phyloP scores from a whole-genome alignment of 2,113 vertebrate genomes.

The Callocephalon fimbriatum region DNA sequence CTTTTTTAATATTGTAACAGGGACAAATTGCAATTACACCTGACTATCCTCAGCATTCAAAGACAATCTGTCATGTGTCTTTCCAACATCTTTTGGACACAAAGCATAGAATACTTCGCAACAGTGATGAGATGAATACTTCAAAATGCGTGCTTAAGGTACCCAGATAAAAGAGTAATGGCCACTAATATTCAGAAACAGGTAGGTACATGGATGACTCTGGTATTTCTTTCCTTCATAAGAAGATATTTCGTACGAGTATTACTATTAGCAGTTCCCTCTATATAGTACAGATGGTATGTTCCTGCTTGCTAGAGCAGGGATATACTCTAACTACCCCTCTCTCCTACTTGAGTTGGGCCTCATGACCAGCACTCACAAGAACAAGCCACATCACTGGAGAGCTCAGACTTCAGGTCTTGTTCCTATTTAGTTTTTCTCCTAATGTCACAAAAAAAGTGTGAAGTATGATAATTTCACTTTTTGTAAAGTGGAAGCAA shows the following conservation, averaged over 20 bases:
- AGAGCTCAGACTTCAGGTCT: neutral
- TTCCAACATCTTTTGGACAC: neutral
- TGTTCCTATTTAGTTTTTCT: neutral
- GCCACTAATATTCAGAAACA: neutral
- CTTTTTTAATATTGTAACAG: neutral
- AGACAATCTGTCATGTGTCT: neutral
- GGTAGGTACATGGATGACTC: neutral
- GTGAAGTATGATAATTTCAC: neutral
- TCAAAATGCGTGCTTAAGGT: neutral
- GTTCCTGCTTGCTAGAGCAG: neutral
- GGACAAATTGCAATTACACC: neutral
- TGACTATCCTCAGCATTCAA: neutral
- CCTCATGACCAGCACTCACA: neutral
- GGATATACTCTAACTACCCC: neutral
- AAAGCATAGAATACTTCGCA: neutral
- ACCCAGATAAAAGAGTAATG: neutral
- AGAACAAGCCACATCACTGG: neutral
- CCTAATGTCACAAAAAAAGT: neutral
- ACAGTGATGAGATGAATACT: neutral
- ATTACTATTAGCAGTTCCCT: neutral
- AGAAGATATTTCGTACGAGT: neutral
- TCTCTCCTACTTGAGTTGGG: neutral
- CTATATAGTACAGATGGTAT: fast-evolving
- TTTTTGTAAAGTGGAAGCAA: neutral
- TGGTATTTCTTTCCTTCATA: neutral